Evolutionary conservation across 2,888 invertebrate species (phyloP).

Genomic region (Timema cristinae): DNA sequence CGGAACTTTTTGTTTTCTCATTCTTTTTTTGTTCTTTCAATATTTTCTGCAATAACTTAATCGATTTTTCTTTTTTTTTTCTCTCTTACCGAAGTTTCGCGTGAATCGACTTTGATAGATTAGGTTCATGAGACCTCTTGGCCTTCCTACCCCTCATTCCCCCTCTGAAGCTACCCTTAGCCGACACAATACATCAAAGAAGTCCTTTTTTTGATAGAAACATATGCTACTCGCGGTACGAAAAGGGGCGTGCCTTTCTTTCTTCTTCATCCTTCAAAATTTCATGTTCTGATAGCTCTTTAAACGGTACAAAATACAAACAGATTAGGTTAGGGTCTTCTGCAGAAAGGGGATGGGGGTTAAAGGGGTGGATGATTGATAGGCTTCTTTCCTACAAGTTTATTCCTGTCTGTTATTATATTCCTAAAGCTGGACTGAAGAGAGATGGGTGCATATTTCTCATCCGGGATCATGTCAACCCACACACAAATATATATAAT

Average conservation of each 20-base stretch:
- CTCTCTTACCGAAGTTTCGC: neutral
- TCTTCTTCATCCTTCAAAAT: neutral
- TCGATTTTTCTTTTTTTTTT: slow-evolving; percentile 25
- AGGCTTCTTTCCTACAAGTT: no score
- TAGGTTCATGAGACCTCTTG: slow-evolving; percentile 1
- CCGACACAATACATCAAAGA: no score
- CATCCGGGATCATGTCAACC: no score
- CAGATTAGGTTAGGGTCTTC: neutral
- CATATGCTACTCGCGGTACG: slow-evolving; percentile 1
- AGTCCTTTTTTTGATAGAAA: neutral
- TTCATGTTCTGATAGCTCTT: slow-evolving; percentile 7
- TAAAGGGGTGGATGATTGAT: no score
- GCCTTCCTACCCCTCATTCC: neutral
- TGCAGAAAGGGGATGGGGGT: no score
- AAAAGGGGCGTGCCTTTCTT: neutral
- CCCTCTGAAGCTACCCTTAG: neutral
- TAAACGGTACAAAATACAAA: slow-evolving; percentile 13
- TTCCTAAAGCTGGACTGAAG: no score
- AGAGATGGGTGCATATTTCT: no score
- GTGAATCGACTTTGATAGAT: slow-evolving; percentile 27
- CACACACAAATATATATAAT: no score
- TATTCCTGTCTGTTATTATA: no score
- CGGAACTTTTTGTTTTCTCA: slow-evolving; percentile 21
- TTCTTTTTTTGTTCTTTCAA: slow-evolving; percentile 10
- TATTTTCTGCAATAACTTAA: slow-evolving; percentile 23